Conservation (phyloP, 2,888 invertebrate species). For the Macrosiphum euphorbiae region DNA sequence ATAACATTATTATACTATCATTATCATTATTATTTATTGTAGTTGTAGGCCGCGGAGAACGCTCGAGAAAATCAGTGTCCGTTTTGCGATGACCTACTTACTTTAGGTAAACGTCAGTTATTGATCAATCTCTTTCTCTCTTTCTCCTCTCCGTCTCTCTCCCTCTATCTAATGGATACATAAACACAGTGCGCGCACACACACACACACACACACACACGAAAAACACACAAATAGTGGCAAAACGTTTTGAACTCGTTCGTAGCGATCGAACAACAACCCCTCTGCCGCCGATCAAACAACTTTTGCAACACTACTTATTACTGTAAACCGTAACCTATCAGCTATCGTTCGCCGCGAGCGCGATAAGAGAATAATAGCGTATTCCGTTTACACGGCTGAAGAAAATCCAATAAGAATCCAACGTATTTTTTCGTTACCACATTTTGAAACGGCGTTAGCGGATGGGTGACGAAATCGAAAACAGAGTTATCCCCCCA, state of each 20-base stretch:
- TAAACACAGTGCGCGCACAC: conserved; percentile 5
- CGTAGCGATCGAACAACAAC: neutral
- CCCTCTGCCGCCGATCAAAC: neutral
- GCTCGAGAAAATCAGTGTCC: conserved; percentile 61
- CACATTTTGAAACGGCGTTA: neutral
- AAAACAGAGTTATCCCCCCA: neutral
- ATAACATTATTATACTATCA: neutral
- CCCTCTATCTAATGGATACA: conserved; percentile 18
- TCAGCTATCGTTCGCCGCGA: neutral
- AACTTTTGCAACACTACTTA: neutral
- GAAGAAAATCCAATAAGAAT: neutral
- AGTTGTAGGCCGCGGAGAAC: neutral
- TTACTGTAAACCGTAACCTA: neutral
- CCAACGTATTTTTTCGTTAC: neutral
- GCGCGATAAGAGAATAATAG: neutral
- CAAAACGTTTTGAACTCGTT: conserved; percentile 35
- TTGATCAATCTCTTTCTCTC: conserved; percentile 55
- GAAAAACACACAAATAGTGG: neutral
- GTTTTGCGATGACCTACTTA: conserved; percentile 61
- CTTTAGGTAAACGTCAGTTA: conserved; percentile 53
- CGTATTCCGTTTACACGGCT: neutral
- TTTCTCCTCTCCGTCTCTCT: neutral
- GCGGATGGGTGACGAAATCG: neutral
- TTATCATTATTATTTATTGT: neutral
- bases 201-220: neutral